phyloP scores from a whole-genome alignment of 2,797 vertebrate species.

The Prunella strophiata region DNA sequence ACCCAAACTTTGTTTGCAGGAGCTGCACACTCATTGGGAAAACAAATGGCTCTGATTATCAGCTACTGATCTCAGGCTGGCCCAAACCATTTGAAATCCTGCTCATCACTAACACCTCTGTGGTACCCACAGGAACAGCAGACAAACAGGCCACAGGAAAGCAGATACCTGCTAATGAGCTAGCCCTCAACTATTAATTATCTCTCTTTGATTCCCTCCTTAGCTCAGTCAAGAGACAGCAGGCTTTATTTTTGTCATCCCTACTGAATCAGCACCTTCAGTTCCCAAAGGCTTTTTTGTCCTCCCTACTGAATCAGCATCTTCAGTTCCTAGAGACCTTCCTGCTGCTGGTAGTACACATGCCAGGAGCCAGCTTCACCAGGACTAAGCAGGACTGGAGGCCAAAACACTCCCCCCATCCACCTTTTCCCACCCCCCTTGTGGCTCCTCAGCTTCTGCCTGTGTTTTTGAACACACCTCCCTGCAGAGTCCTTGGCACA shows the following conservation, averaged over 20 bases:
- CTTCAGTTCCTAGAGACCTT: background rate
- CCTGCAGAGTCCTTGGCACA: background rate
- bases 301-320: background rate
- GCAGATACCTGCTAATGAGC: background rate
- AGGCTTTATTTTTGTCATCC: background rate
- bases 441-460: background rate
- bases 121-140: background rate
- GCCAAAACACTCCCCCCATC: background rate
- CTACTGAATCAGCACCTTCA: background rate
- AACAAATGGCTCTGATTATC: background rate
- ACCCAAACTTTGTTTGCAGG: background rate
- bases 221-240: background rate
- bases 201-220: background rate
- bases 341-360: background rate
- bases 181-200: background rate
- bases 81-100: background rate
- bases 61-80: background rate
- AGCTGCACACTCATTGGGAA: background rate
- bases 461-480: background rate
- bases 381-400: rapidly evolving
- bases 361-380: rapidly evolving
- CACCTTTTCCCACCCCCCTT: background rate
- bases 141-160: background rate
- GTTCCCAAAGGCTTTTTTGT: background rate
- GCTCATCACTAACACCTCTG: background rate